Evolutionary conservation across 1,140 invertebrate genomes (phyloP), one percentile per base, ranked within the genome.

Genomic region (Drosophila elegans): DNA sequence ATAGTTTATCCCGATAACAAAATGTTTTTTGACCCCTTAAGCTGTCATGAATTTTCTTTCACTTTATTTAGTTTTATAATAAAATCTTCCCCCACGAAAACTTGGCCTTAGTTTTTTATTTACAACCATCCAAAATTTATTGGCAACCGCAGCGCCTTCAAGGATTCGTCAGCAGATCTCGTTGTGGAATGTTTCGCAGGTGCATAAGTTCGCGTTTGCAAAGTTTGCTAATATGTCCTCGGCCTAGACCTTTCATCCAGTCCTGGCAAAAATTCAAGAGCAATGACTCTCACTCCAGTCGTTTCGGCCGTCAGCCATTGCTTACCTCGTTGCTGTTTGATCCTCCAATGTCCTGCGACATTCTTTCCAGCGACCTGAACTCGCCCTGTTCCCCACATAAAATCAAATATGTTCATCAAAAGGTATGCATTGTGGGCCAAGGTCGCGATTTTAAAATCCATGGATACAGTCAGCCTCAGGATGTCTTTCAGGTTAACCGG

Each of bases 151-250:
- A 42, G 52, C 34, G 54, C 36, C 34, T 9, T 36, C 2, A n/a
- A 41, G 42, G 29, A 46, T 1, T 25, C 16, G 21, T 4, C 16
- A 2, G 16, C 41, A 25, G 42, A 42, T 5, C 36, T n/a, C n/a
- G 44, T 9, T 12, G 13, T n/a, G 38, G 41, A 7, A 80, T 80
- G 78, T 74, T 61, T 39, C 78, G 64, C 41, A 56, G 54, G 6
- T 61, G 45, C 16, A 45, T 74, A 2, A 41, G 51, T 21, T 36
- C 29, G 4, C 78, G 68, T 49, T 3, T 69, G 6, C 39, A 76
- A 4, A 49, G 63, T n/a, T 27, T 80, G 41, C 9, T 80, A 3
- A 21, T 46, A 7, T 32, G 52, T 9, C 45, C 38, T n/a, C 61
- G 38, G 1, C 10, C 29, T 2, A 12, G 42, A 10, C 29, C 36